Evolutionary conservation across 2,797 vertebrate genomes (phyloP).

Genomic region (Bryconaethiops microstoma): DNA sequence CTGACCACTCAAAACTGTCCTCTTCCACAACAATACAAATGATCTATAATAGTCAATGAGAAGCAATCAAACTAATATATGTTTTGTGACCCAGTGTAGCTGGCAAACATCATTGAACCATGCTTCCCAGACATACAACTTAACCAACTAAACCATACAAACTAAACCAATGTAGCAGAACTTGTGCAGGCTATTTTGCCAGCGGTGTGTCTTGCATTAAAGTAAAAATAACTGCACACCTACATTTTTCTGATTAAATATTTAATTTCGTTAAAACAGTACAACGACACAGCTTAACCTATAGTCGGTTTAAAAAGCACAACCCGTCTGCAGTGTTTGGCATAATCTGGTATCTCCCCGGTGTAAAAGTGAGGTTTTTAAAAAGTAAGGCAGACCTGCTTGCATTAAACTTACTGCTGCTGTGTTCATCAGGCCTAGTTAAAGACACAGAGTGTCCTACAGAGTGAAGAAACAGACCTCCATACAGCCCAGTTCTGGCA

Average conservation of each 20-base stretch:
- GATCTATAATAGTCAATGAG: not conserved
- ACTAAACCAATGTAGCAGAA: not conserved
- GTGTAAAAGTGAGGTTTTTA: slow-evolving; percentile 9
- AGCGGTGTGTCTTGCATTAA: not conserved
- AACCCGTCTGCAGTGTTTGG: not conserved
- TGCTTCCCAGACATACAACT: slow-evolving; percentile 3
- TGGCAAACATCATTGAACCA: not conserved
- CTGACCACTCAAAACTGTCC: not conserved
- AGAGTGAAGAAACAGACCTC: not conserved
- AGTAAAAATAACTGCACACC: not conserved
- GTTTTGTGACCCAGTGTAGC: not conserved
- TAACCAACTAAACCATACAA: not conserved
- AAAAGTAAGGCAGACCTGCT: not conserved
- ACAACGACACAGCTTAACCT: not conserved
- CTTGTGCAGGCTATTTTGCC: not conserved
- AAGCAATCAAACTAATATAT: not conserved
- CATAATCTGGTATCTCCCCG: slow-evolving; percentile 1
- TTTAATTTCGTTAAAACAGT: not conserved
- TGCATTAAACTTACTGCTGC: not conserved
- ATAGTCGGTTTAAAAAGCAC: not conserved
- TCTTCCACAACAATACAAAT: not conserved
- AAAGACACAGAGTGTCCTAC: not conserved
- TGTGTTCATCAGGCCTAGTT: slow-evolving; percentile 1
- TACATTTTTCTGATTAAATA: not conserved
- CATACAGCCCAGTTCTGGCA: not conserved